Conservation (phyloP, 2,113 vertebrate species). For the Panthera uncia region DNA sequence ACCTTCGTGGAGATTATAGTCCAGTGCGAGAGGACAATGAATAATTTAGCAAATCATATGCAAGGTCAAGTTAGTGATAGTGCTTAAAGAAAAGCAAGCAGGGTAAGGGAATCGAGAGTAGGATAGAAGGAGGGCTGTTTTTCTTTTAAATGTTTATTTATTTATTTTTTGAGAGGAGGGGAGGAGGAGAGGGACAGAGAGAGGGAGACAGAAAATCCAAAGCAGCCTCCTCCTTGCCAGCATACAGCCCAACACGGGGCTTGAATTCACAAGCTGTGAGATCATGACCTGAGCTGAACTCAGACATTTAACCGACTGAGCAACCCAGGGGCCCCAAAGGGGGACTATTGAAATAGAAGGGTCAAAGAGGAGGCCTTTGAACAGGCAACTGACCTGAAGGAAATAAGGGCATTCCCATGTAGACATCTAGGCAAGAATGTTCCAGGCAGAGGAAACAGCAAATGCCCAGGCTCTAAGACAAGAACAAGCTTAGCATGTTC, state of each 20-base stretch:
- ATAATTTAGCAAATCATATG: background rate
- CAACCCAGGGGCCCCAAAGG: background rate
- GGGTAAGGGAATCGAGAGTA: too few species aligned
- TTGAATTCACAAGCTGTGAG: background rate
- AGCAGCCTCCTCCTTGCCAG: background rate
- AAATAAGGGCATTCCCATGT: background rate
- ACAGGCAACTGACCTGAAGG: background rate
- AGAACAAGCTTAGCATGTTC: background rate
- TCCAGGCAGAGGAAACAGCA: background rate
- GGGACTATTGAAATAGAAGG: background rate
- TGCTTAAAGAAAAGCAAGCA: background rate
- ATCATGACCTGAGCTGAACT: background rate
- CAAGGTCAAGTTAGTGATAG: background rate
- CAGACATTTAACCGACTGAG: background rate
- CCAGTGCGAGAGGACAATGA: background rate
- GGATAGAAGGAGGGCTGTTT: background rate
- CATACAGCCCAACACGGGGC: accelerated
- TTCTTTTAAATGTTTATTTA: background rate
- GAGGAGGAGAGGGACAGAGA: background rate
- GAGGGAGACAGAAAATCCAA: background rate
- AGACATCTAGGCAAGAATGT: background rate
- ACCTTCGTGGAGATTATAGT: background rate
- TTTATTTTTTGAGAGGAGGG: background rate
- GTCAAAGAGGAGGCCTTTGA: background rate
- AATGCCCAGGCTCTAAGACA: background rate